Conservation (phyloP, 2,797 vertebrate genomes). For the Adelosebastes latens region DNA sequence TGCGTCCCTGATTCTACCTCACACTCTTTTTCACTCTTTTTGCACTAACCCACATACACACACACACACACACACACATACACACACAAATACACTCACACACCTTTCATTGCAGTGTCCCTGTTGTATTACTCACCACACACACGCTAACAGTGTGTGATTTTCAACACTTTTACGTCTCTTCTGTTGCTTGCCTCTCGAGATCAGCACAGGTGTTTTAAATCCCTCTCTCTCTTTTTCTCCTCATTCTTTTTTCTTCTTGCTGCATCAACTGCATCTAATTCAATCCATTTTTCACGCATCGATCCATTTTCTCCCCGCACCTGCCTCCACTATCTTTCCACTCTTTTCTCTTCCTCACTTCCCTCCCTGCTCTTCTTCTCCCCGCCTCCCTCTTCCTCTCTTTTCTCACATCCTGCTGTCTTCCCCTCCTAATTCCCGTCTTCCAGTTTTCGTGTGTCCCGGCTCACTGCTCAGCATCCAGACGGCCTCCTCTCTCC, state of each 20-base stretch:
- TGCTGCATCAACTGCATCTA: slow-evolving; percentile 68
- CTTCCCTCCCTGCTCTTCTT: slow-evolving; percentile 19
- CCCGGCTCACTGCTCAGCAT: slow-evolving; percentile 91
- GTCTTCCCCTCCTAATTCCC: slow-evolving; percentile 43
- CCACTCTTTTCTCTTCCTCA: slow-evolving; percentile 29
- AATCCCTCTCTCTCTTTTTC: slow-evolving; percentile 73
- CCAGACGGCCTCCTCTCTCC: slow-evolving; percentile 87
- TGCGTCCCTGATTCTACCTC: slow-evolving; percentile 84
- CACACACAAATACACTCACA: slow-evolving; percentile 22
- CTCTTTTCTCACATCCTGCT: slow-evolving; percentile 53
- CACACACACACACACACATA: background rate
- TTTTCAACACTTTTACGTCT: slow-evolving; percentile 61
- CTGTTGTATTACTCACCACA: slow-evolving; percentile 73
- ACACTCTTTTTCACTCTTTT: slow-evolving; percentile 75
- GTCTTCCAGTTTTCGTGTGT: slow-evolving; percentile 91
- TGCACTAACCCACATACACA: slow-evolving; percentile 71
- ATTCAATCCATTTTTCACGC: slow-evolving; percentile 69
- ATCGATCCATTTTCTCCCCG: slow-evolving; percentile 57
- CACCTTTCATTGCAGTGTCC: slow-evolving; percentile 80
- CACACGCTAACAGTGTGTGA: slow-evolving; percentile 65
- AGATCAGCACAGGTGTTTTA: slow-evolving; percentile 72
- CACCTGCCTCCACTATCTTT: slow-evolving; percentile 46
- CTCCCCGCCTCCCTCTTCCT: slow-evolving; percentile 4
- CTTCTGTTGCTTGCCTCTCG: slow-evolving; percentile 63
- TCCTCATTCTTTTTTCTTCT: slow-evolving; percentile 73